Evolutionary conservation across 2,797 vertebrate genomes (phyloP).

Genomic region (Alectoris magna): DNA sequence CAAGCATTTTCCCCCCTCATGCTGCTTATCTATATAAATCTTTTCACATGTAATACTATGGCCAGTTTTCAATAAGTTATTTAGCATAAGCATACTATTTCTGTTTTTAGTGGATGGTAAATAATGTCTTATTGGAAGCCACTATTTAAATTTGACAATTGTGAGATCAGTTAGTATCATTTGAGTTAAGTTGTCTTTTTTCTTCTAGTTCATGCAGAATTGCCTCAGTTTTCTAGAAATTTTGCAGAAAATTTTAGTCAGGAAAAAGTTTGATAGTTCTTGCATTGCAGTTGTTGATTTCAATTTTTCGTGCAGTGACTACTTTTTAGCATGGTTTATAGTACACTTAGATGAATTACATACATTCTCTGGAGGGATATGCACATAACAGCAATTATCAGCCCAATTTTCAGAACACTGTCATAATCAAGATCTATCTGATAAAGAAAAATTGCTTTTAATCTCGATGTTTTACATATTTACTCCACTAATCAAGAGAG

Average conservation of each 20-base stretch:
- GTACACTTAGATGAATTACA: background rate
- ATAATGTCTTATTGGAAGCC: background rate
- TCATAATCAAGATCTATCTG: background rate
- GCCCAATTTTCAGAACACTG: background rate
- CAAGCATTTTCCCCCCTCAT: too few species aligned
- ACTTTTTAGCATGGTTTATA: background rate
- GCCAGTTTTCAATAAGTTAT: background rate
- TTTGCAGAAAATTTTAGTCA: background rate
- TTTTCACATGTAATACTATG: background rate
- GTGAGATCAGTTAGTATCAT: background rate
- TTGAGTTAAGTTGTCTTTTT: background rate
- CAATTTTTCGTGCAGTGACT: background rate
- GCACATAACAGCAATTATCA: background rate
- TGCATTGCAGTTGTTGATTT: background rate
- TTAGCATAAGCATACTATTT: background rate
- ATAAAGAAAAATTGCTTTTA: constrained; percentile 34
- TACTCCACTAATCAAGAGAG: background rate
- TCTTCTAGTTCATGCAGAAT: background rate
- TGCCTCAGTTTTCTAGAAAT: background rate
- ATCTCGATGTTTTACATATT: constrained; percentile 33
- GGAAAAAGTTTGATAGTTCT: background rate
- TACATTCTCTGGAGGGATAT: background rate
- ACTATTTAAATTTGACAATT: background rate
- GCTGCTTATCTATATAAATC: background rate
- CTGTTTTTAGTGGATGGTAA: background rate